Conservation (phyloP, 53 echinoderm and acorn worm species). For the Echinometra lucunter region DNA sequence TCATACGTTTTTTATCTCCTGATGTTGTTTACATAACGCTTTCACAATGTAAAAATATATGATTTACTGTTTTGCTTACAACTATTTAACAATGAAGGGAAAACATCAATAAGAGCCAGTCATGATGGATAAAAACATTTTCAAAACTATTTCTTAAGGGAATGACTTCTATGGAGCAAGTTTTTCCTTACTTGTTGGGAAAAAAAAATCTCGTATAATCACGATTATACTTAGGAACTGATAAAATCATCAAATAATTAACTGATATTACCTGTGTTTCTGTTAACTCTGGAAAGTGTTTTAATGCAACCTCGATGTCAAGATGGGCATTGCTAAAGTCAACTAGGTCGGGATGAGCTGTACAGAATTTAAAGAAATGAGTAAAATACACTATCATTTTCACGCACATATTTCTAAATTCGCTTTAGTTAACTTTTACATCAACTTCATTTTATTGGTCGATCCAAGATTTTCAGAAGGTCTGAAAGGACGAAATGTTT, state of each 20-base stretch:
- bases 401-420: too few species aligned
- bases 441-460: too few species aligned
- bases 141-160: neutral
- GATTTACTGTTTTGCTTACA: too few species aligned
- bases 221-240: neutral
- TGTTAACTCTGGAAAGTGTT: constrained; percentile 51
- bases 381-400: too few species aligned
- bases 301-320: constrained; percentile 72
- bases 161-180: neutral
- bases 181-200: neutral
- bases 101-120: too few species aligned
- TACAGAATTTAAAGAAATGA: neutral
- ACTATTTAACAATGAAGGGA: too few species aligned
- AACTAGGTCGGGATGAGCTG: constrained; percentile 84
- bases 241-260: neutral
- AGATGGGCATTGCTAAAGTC: constrained; percentile 77
- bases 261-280: constrained; percentile 69
- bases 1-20: neutral
- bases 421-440: too few species aligned
- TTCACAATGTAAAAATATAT: too few species aligned
- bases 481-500: too few species aligned
- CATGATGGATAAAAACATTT: neutral
- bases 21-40: too few species aligned
- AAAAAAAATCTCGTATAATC: neutral
- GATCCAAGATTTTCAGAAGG: too few species aligned